phyloP scores from a whole-genome alignment of 2,888 invertebrate genomes.

The Protonemura montana region DNA sequence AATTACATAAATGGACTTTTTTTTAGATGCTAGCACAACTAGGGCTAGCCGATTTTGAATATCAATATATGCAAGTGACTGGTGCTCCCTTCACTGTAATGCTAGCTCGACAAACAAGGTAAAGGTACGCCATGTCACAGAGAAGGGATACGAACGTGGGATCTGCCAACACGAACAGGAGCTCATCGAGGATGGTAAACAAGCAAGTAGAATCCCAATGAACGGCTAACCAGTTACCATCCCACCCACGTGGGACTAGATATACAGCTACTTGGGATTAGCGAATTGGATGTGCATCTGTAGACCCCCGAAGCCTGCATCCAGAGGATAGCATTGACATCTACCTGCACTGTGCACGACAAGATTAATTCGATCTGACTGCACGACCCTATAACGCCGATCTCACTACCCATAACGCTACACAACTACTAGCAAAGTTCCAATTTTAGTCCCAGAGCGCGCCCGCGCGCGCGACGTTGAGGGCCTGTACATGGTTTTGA shows the following conservation, averaged over 20 bases:
- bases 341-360: background rate
- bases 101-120: no score
- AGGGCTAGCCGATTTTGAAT: background rate
- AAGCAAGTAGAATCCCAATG: no score
- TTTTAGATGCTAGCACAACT: background rate
- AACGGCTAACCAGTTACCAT: no score
- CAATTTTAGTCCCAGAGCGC: conserved; percentile 12
- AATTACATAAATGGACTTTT: background rate
- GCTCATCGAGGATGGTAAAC: no score
- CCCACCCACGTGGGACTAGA: no score
- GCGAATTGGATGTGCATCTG: no score
- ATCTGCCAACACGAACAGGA: no score
- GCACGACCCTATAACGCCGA: background rate
- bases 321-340: background rate
- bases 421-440: background rate
- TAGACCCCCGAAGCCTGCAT: background rate
- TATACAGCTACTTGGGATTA: no score
- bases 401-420: background rate
- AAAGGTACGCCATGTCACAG: no score
- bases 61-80: background rate
- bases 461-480: background rate
- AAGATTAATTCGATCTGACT: background rate
- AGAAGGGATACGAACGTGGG: no score
- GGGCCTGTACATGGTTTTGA: background rate
- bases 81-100: background rate